Conservation (phyloP, 1,140 invertebrate genomes). For the Ceratosolen solmsi region DNA sequence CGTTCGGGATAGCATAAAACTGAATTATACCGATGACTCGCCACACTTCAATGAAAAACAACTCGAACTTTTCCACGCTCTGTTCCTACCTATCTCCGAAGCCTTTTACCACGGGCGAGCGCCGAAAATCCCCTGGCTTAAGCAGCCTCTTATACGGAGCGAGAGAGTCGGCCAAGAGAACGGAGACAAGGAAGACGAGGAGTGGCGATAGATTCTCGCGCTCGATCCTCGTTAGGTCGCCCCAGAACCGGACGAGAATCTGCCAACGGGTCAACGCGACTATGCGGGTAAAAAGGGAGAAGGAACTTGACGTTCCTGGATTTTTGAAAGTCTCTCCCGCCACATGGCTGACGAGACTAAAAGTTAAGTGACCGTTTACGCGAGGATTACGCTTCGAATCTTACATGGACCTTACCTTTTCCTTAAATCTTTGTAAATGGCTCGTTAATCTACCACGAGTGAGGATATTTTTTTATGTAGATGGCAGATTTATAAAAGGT, state of each 20-base stretch:
- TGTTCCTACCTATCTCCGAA: no score
- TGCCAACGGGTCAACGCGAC: constrained; percentile 25
- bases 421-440: neutral
- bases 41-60: no score
- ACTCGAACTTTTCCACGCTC: no score
- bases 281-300: constrained; percentile 14
- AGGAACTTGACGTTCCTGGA: neutral
- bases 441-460: no score
- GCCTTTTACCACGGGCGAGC: no score
- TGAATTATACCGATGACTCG: no score
- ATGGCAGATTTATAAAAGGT: no score
- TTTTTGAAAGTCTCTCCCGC: neutral
- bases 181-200: neutral
- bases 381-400: neutral
- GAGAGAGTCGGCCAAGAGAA: neutral
- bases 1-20: no score
- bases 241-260: constrained; percentile 41
- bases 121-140: no score
- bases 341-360: neutral
- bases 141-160: neutral
- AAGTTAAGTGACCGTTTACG: neutral
- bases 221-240: constrained; percentile 34
- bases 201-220: neutral
- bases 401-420: neutral
- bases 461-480: no score